Evolutionary conservation across 35 echinoderm and acorn worm species (phyloP), one percentile per base, ranked within the genome.

Genomic region (Chiridota heheva): DNA sequence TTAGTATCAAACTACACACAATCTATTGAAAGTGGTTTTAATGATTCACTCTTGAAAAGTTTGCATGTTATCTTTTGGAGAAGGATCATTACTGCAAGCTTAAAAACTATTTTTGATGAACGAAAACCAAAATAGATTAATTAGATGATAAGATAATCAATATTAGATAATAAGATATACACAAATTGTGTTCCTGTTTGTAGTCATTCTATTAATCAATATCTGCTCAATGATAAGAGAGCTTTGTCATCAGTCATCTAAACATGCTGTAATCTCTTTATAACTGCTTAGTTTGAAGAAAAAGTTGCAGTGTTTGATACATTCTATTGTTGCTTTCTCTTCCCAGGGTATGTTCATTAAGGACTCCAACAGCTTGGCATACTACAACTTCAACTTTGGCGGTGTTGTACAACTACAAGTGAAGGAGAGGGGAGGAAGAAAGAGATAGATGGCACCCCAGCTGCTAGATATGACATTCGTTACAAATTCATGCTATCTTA

Each of bases 351-450:
- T 98, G 78, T 98, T 98, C 42, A 84, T 98, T 35, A 97, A 98
- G 65, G 95, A 98, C 57, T 98, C 89, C 44, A 98, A 98, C 58
- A 81, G 84, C 2, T 42, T 98, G 38, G 95, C 89, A 12, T 98
- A 81, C 65, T 98, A 98, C 74, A 98, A 98, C 55, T 84, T 98
- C 53, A 89, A 36, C 44, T 48, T 56, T 31, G 85, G 84, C 42
- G 66, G 85, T 29, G 71, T 81, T 7, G 73, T 92, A 25, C 95
- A 98, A 36, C 95, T 98, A 17, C 87, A 89, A 63, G 78, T 91
- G 8, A 98, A 98, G 32, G 95, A 98, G 34, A 88, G 95, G 89
- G 95, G 95, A 49, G 95, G 95, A 26, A 71, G 95, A 16, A 98
- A 91, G 49, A 81, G 95, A 44, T 98, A 84, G 53, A 61, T 10